Conservation (phyloP, 2,888 invertebrate genomes). For the Hetaerina titia region DNA sequence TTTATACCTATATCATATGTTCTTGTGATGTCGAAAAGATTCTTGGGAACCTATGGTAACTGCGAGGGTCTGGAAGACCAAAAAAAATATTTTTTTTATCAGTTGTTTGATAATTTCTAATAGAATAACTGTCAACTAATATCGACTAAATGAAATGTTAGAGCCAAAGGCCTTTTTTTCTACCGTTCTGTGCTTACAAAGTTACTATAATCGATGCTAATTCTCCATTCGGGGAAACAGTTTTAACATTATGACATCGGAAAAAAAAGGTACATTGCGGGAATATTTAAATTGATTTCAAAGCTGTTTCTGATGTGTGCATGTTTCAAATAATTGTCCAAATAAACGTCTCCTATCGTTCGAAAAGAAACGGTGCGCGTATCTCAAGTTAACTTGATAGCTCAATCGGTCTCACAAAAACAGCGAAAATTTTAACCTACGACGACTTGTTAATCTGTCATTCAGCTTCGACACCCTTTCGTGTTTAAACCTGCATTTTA, state of each 20-base stretch:
- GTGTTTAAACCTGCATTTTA: background rate
- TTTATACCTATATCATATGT: no score
- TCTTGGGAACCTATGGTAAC: background rate
- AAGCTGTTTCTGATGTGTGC: background rate
- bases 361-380: background rate
- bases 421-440: background rate
- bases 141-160: background rate
- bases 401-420: background rate
- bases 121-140: background rate
- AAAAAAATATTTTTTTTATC: background rate
- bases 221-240: background rate
- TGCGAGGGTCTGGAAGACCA: background rate
- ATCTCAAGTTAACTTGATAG: background rate
- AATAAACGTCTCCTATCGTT: background rate
- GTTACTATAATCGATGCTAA: background rate
- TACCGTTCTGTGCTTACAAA: background rate
- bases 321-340: background rate
- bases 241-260: background rate
- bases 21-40: background rate
- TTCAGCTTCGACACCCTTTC: slow-evolving; percentile 16
- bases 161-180: background rate
- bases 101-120: background rate
- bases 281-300: background rate
- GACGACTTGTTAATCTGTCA: background rate
- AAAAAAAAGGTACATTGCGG: background rate